Base-by-base conservation (phyloP, 1,140 invertebrate genomes). In the Halictus rubicundus region DNA sequence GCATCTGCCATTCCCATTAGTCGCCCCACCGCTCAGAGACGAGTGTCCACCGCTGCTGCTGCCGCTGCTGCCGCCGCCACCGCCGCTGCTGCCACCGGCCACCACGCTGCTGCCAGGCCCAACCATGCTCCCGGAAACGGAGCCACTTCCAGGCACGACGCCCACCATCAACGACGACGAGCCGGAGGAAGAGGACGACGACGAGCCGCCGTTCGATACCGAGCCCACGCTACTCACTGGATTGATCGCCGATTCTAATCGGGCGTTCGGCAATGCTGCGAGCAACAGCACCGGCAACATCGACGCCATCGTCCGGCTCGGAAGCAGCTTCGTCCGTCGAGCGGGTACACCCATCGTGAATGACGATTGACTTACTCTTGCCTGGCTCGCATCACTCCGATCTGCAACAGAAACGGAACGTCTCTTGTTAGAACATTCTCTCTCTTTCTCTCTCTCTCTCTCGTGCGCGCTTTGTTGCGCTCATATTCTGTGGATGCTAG, bases 1-100 rank as follows among this genome's bases (percentile, higher is more conserved):
- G 93, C 98, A 99, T 87, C 97, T 85, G 0, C 87, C 83, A 57
- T 85, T 87, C 37, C 78, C 37, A 61, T 32, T 80, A 10, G n/a
- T 60, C 68, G 39, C 63, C 57, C 64, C 78, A 21, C 19, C 68
- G 16, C 82, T 75, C 0, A 82, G 69, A 10, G 77, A 65, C 32
- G 80, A 78, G 66, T 81, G 78, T 3, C 83, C 71, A 0, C 80
- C 21, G 32, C 77, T 71, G 69, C 81, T 85, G 0, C 83, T 68
- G 42, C 80, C 16, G 32, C 77, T 71, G 69, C 81, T 82, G 0
- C 83, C 68, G 49, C 64, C 82, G 6, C 79, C 85, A 0, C 82
- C 59, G 0, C 77, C 68, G 60, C 78, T 80, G 14, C 72, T 61
- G 0, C 85, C 83, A 9, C 83, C 73, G 0, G 81, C 61, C 12